Evolutionary conservation across 2,113 vertebrate species (phyloP).

Genomic region (Australoheros scitulus): DNA sequence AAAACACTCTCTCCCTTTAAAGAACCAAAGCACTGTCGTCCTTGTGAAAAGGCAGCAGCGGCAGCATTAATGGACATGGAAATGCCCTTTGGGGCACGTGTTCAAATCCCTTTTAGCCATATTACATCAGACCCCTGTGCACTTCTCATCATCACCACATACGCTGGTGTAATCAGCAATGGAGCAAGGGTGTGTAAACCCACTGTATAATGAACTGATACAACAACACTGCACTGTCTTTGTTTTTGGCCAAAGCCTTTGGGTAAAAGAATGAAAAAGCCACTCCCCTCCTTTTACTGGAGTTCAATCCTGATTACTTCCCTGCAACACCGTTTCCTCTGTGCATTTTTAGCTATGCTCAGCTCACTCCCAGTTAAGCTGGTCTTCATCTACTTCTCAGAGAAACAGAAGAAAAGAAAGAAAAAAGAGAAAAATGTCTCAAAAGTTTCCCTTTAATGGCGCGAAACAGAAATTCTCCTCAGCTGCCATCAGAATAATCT

Average conservation of each 20-base stretch:
- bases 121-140: constrained; percentile 78
- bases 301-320: constrained; percentile 63
- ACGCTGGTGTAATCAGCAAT: constrained; percentile 60
- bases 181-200: constrained; percentile 66
- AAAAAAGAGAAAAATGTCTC: constrained; percentile 56
- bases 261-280: constrained; percentile 34
- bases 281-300: constrained; percentile 32
- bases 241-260: constrained; percentile 48
- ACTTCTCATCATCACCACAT: constrained; percentile 62
- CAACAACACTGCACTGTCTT: constrained; percentile 40
- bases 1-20: constrained; percentile 71
- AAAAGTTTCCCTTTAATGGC: constrained; percentile 78
- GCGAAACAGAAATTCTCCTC: constrained; percentile 85
- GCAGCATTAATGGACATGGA: constrained; percentile 73
- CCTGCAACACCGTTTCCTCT: constrained; percentile 53
- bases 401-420: constrained; percentile 31
- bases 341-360: constrained; percentile 60
- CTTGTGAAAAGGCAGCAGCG: constrained; percentile 65
- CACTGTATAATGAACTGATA: constrained; percentile 55
- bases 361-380: constrained; percentile 51
- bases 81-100: constrained; percentile 67
- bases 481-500: constrained; percentile 89
- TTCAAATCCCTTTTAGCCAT: constrained; percentile 81
- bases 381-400: constrained; percentile 51
- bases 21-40: constrained; percentile 64